Percentiles rank a stretch among this genome's conserved stretches.
Evolutionary conservation across 2,113 vertebrate genomes (phyloP).

Genomic region (Nothocercus julius): DNA sequence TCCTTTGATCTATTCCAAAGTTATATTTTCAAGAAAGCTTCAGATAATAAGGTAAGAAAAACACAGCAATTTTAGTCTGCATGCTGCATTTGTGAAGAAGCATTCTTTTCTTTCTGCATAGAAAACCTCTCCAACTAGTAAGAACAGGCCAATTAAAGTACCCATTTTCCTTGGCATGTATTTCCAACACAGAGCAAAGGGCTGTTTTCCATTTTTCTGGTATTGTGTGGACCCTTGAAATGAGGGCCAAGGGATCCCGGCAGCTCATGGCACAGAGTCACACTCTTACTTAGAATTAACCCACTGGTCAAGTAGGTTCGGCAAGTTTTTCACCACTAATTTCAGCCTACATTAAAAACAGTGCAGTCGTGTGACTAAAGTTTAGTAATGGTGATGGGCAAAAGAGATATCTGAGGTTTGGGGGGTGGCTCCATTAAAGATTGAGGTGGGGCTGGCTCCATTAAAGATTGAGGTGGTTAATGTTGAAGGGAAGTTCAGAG

Average conservation of each 20-base stretch:
- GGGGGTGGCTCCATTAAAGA: neutral
- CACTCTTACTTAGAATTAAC: neutral
- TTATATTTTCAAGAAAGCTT: neutral
- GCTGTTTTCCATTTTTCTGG: neutral
- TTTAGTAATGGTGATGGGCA: neutral
- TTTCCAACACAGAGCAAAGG: neutral
- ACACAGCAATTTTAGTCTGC: neutral
- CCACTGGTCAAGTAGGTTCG: neutral
- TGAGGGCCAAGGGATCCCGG: neutral
- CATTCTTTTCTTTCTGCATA: neutral
- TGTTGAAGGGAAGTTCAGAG: neutral
- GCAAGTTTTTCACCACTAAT: neutral
- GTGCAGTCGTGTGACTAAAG: neutral
- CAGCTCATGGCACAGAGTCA: neutral
- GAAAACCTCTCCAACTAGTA: neutral
- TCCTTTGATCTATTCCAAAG: constrained; percentile 2
- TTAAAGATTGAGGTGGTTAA: neutral
- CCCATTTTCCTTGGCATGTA: neutral
- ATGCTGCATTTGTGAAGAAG: neutral
- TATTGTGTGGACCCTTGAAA: neutral
- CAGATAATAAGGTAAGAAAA: neutral
- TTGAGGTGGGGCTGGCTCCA: neutral
- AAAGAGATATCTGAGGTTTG: neutral
- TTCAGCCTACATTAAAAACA: neutral
- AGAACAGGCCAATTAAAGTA: neutral